A percentile compares a stretch with the other conserved stretches of the same genome.
These are phyloP conservation scores for Zaprionus inermis DNA, from an alignment of 1,140 invertebrate species.

Conservation along the genomic window DNA sequence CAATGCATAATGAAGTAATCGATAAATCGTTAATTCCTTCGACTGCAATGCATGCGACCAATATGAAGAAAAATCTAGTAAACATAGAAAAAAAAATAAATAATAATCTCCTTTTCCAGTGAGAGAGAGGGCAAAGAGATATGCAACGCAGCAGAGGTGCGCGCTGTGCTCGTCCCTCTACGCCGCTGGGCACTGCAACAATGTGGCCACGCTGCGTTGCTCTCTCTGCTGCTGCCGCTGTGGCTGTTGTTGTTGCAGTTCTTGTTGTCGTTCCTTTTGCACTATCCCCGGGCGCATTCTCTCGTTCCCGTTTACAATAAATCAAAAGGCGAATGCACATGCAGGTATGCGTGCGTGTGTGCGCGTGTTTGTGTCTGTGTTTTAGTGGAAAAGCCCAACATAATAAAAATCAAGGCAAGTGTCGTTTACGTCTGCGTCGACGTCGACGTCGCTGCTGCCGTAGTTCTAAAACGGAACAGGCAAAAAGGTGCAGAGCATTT, in stretches of 20 bases:
- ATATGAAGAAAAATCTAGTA: too few species aligned
- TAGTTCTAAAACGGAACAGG: slow-evolving; percentile 32
- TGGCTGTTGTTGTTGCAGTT: slow-evolving; percentile 11
- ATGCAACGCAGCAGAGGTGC: not conserved
- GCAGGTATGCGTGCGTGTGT: not conserved
- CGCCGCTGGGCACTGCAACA: slow-evolving; percentile 15
- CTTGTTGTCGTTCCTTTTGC: slow-evolving; percentile 29
- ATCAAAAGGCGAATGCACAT: slow-evolving; percentile 60
- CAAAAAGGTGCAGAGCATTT: slow-evolving; percentile 40
- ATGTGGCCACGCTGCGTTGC: slow-evolving; percentile 34
- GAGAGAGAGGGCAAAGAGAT: slow-evolving; percentile 8
- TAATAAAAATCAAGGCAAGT: slow-evolving; percentile 81
- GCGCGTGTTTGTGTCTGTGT: not conserved
- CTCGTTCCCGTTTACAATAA: slow-evolving; percentile 72
- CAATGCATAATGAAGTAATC: not conserved
- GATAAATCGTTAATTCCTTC: not conserved
- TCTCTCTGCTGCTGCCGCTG: not conserved
- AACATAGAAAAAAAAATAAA: too few species aligned
- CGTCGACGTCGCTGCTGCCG: slow-evolving; percentile 2
- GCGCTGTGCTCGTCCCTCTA: not conserved
- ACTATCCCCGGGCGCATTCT: slow-evolving; percentile 36
- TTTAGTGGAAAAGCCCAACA: slow-evolving; percentile 67
- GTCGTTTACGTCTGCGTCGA: slow-evolving; percentile 54
- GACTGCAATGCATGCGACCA: too few species aligned
- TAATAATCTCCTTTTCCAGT: not conserved